Base-by-base conservation (phyloP, 1,140 invertebrate genomes). In the Temnothorax longispinosus region DNA sequence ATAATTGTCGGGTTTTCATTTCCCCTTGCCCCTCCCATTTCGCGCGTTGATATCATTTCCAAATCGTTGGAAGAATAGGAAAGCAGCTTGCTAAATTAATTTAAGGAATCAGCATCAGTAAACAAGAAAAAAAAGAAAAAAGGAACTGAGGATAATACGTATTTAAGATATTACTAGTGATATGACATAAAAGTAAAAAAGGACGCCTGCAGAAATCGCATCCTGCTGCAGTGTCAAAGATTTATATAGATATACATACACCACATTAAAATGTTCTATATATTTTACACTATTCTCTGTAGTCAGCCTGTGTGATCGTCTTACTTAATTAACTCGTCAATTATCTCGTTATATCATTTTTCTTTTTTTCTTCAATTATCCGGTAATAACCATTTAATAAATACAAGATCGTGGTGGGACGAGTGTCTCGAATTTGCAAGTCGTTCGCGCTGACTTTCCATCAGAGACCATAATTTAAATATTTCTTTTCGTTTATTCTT, bases 331-430 rank as follows among this genome's bases (percentile, higher is more conserved):
- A 91, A 91, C 91, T 88, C 87, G 87, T 91, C 89, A 91, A 89
- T 92, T 92, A 85, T 27, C 6, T 27, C 75, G 81, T 74, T 6
- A 88, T 91, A 89, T 80, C 58, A 74, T 88, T 84, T 76, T 67
- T 65, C 87, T 88, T 87, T 60, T 62, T 60, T 62, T 27, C 1
- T 18, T 86, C 0, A n/a, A n/a, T n/a, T n/a, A n/a, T n/a, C n/a
- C 0, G 0, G 0, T 82, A 82, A 89, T 65, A 92, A 91, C 90
- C 93, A 93, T 91, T 27, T 84, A 90, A 92, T 91, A 88, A 92
- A 90, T 91, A 90, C 86, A 89, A 91, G 90, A 93, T 93, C 84
- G 84, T 90, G 92, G 92, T 92, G 93, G 93, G 90, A 93, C 91
- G 90, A 92, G 90, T 78, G 91, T 91, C 87, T 91, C 84, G 54